phyloP scores from a whole-genome alignment of 2,113 vertebrate genomes.

The Mungos mungo region DNA sequence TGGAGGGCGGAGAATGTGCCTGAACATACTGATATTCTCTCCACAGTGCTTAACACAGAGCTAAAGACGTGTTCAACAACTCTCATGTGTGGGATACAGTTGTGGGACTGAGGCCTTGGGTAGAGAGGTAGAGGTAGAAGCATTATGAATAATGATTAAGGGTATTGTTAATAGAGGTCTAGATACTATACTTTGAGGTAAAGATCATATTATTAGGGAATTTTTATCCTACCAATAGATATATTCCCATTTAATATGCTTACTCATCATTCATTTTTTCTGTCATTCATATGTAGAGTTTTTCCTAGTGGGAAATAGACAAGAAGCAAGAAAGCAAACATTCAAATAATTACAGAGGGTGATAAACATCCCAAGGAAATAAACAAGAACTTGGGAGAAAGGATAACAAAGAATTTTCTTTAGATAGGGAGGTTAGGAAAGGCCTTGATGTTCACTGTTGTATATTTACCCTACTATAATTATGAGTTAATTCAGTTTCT shows the following conservation, averaged over 20 bases:
- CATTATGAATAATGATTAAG: not conserved
- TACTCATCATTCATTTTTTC: not conserved
- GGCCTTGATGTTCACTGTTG: not conserved
- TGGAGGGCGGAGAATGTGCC: not conserved
- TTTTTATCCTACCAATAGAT: not conserved
- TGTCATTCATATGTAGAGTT: not conserved
- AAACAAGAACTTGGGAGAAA: not conserved
- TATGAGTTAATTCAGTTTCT: constrained; percentile 38
- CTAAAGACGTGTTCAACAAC: constrained; percentile 6
- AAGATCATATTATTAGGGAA: not conserved
- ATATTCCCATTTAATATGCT: not conserved
- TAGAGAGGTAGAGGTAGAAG: not conserved
- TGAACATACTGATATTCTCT: constrained; percentile 11
- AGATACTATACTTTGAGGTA: not conserved
- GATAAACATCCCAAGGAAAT: constrained; percentile 26
- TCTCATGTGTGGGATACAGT: not conserved
- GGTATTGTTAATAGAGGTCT: not conserved
- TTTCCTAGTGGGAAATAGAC: not conserved
- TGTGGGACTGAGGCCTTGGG: not conserved
- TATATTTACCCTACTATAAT: not conserved
- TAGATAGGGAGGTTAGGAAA: not conserved
- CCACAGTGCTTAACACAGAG: not conserved
- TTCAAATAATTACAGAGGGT: constrained; percentile 28
- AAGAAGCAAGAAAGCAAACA: constrained; percentile 1
- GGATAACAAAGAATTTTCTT: not conserved